Evolutionary conservation across 30 jellyfish, hydroid and myxozoan genomes (phyloP), one percentile per base, ranked within the genome.

Genomic region (Cassiopea xamachana): DNA sequence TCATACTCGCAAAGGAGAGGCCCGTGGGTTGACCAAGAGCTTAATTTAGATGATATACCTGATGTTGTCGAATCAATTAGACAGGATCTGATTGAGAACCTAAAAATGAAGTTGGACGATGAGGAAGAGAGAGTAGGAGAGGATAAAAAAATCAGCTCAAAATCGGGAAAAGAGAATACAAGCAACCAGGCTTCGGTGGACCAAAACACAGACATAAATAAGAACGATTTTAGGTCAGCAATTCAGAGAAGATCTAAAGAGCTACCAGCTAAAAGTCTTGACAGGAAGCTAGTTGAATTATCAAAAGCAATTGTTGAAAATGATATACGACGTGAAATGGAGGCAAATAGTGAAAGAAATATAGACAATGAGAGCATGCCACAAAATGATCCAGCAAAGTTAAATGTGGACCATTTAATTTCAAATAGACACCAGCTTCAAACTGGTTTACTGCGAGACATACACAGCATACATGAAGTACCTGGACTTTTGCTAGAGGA

Each of bases 51-150:
- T 39, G 94, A 83, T 50, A 75, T 92, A 7, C 91, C 89, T 15
- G 90, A 80, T 14, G 77, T 92, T 10, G 48, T 84, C 44, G 95
- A 92, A 46, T 94, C 93, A 47, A 92, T 82, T 27, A 80, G 49
- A 72, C 92, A 85, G 2, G 85, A 92, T 60, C 69, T 79, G 58
- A 82, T 92, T 1, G 89, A 78, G 60, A 81, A 73, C 48, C 68
- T 84, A 86, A 60, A 71, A 46, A 51, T 17, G 72, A 82, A 64
- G 16, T 61, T 83, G 39, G 78, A 92, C 1, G 85, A 62, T 10
- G 97, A 76, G 75, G 71, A 75, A 80, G 84, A 67, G 1, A 84
- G 70, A 17, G 15, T 46, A 13, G 73, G n/a, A 46, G 84, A 46
- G 39, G 90, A 77, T 19, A 39, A 44, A 46, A 87, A 91, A 18